These are phyloP conservation scores for Epizoanthus stellaris DNA, from an alignment of 92 coral and sea anemone genomes.

Conservation along the genomic window DNA sequence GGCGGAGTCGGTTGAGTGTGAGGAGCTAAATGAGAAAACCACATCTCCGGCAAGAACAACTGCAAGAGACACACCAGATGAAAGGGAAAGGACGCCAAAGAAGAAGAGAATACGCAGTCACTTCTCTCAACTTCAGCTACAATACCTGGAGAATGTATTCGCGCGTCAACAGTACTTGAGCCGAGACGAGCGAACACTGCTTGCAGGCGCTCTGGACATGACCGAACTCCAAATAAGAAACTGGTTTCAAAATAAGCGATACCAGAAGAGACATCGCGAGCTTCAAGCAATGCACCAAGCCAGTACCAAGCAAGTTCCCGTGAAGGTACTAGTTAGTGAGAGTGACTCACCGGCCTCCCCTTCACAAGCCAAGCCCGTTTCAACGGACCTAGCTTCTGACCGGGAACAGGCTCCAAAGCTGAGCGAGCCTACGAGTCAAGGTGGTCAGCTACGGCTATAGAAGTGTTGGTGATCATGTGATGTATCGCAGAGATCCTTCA, in stretches of 20 bases:
- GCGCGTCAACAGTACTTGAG: constrained; percentile 91
- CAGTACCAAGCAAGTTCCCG: constrained; percentile 75
- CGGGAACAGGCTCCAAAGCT: not conserved
- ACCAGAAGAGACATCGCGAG: constrained; percentile 81
- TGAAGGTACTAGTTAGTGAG: constrained; percentile 72
- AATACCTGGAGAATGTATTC: constrained; percentile 81
- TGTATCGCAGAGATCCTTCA: not conserved
- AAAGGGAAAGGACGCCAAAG: constrained; percentile 37
- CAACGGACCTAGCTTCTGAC: constrained; percentile 5
- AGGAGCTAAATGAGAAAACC: not conserved
- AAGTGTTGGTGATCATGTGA: constrained; percentile 6
- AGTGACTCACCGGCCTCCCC: not conserved
- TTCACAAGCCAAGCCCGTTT: constrained; percentile 2
- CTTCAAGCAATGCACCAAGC: constrained; percentile 56
- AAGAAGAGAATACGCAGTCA: constrained; percentile 85
- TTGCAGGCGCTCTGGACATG: constrained; percentile 90
- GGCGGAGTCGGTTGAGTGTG: not conserved
- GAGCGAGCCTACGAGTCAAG: constrained; percentile 8
- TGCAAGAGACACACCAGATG: constrained; percentile 1
- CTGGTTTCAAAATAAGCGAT: constrained; percentile 89
- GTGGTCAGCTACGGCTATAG: not conserved
- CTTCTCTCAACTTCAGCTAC: constrained; percentile 85
- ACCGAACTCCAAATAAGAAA: constrained; percentile 90
- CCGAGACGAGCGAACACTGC: constrained; percentile 84
- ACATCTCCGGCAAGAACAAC: constrained; percentile 19